Percentiles rank a stretch among this genome's conserved stretches.
Evolutionary conservation across 2,797 vertebrate genomes (phyloP).

Genomic region (Epinephelus coioides): DNA sequence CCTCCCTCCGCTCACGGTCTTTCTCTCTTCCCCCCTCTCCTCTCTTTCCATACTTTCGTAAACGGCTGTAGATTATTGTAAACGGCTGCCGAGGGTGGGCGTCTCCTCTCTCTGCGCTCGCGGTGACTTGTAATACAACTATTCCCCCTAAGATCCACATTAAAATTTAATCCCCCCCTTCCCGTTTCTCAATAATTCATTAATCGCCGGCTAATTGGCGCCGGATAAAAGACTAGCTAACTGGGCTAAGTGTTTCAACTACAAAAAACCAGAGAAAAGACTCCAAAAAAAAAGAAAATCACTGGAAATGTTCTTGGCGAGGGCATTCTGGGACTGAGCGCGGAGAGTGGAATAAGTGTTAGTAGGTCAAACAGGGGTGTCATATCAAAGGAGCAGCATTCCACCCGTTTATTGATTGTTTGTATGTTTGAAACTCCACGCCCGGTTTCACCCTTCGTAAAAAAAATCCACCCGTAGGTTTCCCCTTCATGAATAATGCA

Average conservation of each 20-base stretch:
- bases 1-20: neutral
- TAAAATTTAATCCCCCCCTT: slow-evolving; percentile 83
- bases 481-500: slow-evolving; percentile 64
- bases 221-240: slow-evolving; percentile 84
- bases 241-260: slow-evolving; percentile 82
- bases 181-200: slow-evolving; percentile 87
- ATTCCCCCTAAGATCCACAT: slow-evolving; percentile 83
- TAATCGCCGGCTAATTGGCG: slow-evolving; percentile 87
- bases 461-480: slow-evolving; percentile 44
- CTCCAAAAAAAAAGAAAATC: slow-evolving; percentile 25
- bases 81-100: slow-evolving; percentile 73
- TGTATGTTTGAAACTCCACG: slow-evolving; percentile 35
- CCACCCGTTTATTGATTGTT: slow-evolving; percentile 46
- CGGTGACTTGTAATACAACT: slow-evolving; percentile 85
- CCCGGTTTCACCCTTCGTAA: slow-evolving; percentile 45
- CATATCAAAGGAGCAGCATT: slow-evolving; percentile 41
- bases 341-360: slow-evolving; percentile 51
- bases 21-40: neutral
- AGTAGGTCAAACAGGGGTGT: slow-evolving; percentile 69
- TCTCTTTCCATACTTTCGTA: slow-evolving; percentile 54
- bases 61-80: slow-evolving; percentile 80
- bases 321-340: slow-evolving; percentile 29
- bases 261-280: slow-evolving; percentile 52
- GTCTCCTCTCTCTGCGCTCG: slow-evolving; percentile 64
- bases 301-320: slow-evolving; percentile 58